These are phyloP conservation scores for Ramphastos sulfuratus DNA, from an alignment of 2,113 vertebrate species.

Conservation along the genomic window DNA sequence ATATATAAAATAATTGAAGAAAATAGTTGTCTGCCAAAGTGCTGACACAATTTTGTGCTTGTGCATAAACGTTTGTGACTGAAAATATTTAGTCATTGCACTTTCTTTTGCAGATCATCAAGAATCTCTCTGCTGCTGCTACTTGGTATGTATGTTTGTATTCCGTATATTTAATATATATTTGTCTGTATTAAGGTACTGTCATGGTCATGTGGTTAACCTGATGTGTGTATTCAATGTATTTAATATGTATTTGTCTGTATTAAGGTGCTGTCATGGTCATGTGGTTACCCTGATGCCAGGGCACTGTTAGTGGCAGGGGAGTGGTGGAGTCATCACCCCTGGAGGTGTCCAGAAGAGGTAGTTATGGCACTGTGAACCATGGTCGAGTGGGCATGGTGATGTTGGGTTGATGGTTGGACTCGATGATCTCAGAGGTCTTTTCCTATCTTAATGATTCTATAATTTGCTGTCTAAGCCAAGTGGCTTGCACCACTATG, in stretches of 20 bases:
- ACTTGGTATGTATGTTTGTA: background rate
- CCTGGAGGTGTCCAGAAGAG: too few relatives aligned
- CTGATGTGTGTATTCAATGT: background rate
- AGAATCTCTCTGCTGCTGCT: background rate
- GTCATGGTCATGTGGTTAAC: fast-evolving
- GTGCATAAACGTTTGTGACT: background rate
- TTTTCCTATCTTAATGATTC: too few relatives aligned
- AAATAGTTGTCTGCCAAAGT: background rate
- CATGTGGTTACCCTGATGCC: background rate
- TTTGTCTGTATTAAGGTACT: background rate
- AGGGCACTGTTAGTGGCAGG: too few relatives aligned
- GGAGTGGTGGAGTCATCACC: too few relatives aligned
- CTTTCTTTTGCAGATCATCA: background rate
- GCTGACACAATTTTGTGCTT: background rate
- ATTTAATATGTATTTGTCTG: background rate
- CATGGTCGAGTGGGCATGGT: too few relatives aligned
- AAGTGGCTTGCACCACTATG: background rate
- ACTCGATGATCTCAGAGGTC: too few relatives aligned
- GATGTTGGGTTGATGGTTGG: too few relatives aligned
- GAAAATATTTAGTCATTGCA: background rate
- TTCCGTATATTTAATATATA: too few relatives aligned
- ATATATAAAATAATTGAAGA: background rate
- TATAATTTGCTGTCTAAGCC: background rate
- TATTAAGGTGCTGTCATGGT: fast-evolving
- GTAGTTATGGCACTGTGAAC: too few relatives aligned